Percentiles rank a stretch among this genome's conserved stretches.
phyloP scores from a whole-genome alignment of 2,888 invertebrate genomes.

The Drosophila stalkeri region DNA sequence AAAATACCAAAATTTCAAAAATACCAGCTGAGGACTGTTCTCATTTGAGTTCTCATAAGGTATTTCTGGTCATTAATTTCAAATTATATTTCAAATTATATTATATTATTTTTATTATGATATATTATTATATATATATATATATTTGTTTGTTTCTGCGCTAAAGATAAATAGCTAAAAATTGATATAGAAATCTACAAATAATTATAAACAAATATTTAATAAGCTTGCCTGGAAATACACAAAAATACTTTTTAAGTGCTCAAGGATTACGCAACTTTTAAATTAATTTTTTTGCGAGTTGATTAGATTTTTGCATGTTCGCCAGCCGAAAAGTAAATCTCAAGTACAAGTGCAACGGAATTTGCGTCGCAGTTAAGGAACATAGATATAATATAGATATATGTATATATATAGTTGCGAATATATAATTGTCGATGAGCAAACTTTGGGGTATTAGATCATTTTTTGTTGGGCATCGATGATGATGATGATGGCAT shows the following conservation, averaged over 20 bases:
- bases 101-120: background rate
- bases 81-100: too few relatives aligned
- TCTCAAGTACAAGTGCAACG: slow-evolving; percentile 71
- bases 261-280: slow-evolving; percentile 56
- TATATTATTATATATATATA: background rate
- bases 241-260: slow-evolving; percentile 49
- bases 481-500: slow-evolving; percentile 57
- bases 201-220: slow-evolving; percentile 56
- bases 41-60: too few relatives aligned
- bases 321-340: slow-evolving; percentile 50
- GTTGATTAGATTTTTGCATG: slow-evolving; percentile 74
- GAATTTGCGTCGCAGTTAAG: slow-evolving; percentile 68
- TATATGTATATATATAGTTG: slow-evolving; percentile 35
- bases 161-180: background rate
- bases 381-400: slow-evolving; percentile 46
- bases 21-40: too few relatives aligned
- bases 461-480: slow-evolving; percentile 55
- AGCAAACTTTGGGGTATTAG: slow-evolving; percentile 64
- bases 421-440: slow-evolving; percentile 70
- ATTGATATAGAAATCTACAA: slow-evolving; percentile 26
- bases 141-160: background rate
- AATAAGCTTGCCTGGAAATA: slow-evolving; percentile 36
- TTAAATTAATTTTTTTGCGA: slow-evolving; percentile 13
- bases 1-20: too few relatives aligned
- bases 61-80: too few relatives aligned